Evolutionary conservation across 2,888 invertebrate species (phyloP).

Genomic region (Drepana falcataria): DNA sequence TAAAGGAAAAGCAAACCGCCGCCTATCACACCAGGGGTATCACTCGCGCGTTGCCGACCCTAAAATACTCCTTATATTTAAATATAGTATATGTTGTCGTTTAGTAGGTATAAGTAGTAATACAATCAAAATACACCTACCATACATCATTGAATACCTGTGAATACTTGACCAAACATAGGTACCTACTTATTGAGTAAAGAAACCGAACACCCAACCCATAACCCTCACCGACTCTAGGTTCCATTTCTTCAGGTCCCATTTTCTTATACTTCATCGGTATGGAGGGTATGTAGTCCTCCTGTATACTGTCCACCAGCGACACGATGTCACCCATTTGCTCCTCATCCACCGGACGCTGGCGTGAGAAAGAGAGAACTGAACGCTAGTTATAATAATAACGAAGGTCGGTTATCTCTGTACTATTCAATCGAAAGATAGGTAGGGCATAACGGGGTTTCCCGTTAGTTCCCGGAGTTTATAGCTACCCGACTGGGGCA

Average conservation of each 20-base stretch:
- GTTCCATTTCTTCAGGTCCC: conserved; percentile 32
- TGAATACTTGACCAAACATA: not conserved
- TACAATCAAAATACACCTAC: not conserved
- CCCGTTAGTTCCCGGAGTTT: too few species aligned
- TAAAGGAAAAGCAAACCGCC: too few species aligned
- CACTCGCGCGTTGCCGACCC: too few species aligned
- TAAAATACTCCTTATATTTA: too few species aligned
- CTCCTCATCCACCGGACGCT: conserved; percentile 54
- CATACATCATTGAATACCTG: not conserved
- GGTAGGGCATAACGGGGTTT: too few species aligned
- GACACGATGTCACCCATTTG: conserved; percentile 69
- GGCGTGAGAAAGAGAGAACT: too few species aligned
- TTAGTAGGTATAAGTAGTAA: not conserved
- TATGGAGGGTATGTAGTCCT: conserved; percentile 63
- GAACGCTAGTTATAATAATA: too few species aligned
- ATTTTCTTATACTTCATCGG: conserved; percentile 54
- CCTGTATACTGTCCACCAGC: conserved; percentile 67
- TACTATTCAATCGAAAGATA: too few species aligned
- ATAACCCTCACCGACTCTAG: conserved; percentile 44
- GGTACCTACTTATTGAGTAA: too few species aligned
- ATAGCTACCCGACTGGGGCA: too few species aligned
- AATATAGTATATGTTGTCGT: not conserved
- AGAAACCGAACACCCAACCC: not conserved
- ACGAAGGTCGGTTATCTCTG: too few species aligned
- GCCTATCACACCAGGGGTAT: too few species aligned